A percentile compares a stretch with the other conserved stretches of the same genome.
Conservation (phyloP, 2,113 vertebrate species). For the Rattus rattus region DNA sequence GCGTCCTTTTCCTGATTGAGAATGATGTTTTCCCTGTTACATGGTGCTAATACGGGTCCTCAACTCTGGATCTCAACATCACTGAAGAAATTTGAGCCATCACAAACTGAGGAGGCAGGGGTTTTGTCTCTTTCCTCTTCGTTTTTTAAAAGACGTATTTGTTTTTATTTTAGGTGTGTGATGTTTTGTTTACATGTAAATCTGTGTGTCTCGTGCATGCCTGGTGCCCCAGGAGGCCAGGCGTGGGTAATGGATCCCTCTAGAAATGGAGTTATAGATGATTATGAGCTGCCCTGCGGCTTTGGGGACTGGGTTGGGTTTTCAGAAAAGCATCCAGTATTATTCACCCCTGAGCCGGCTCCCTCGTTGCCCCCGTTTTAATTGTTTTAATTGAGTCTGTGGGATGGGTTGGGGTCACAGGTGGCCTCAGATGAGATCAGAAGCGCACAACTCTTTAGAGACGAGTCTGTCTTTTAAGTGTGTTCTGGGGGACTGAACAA, state of each 20-base stretch:
- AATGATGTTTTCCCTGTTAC: background rate
- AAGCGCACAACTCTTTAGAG: background rate
- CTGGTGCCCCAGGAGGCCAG: background rate
- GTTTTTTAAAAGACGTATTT: background rate
- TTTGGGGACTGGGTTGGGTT: background rate
- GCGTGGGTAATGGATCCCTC: background rate
- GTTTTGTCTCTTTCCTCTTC: background rate
- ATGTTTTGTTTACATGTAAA: background rate
- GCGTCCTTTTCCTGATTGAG: background rate
- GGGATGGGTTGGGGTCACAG: background rate
- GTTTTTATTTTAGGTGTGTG: background rate
- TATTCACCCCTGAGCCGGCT: background rate
- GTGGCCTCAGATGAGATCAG: background rate
- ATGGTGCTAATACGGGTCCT: background rate
- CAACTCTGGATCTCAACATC: conserved; percentile 51
- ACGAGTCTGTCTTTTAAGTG: background rate
- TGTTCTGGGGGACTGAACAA: background rate
- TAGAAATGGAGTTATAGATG: background rate
- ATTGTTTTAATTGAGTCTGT: background rate
- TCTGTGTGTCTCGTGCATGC: background rate
- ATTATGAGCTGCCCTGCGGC: background rate
- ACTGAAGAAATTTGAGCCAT: conserved; percentile 37
- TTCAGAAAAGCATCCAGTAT: background rate
- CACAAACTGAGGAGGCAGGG: background rate
- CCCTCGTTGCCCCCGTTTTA: background rate